Conservation (phyloP, 2,113 vertebrate species). For the Taurulus bubalis region DNA sequence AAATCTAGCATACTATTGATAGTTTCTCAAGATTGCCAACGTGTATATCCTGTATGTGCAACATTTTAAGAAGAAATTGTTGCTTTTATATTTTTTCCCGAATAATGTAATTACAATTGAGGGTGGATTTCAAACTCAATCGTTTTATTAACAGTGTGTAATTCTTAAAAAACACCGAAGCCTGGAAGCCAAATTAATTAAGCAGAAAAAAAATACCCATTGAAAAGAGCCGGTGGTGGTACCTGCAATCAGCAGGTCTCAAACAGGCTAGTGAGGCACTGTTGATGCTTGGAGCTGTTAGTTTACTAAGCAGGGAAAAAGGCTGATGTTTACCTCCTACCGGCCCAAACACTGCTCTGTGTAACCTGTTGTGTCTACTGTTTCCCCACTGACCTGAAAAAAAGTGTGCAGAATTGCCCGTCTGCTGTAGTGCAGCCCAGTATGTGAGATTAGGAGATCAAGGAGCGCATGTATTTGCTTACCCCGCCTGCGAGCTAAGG, state of each 20-base stretch:
- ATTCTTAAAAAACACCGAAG: slow-evolving; percentile 24
- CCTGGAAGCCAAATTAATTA: slow-evolving; percentile 45
- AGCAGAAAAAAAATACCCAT: slow-evolving; percentile 22
- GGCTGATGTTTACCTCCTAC: slow-evolving; percentile 65
- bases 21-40: too few species aligned
- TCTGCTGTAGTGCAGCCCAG: slow-evolving; percentile 33
- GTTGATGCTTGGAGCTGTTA: slow-evolving; percentile 73
- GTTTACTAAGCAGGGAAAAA: slow-evolving; percentile 59
- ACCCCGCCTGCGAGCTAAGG: slow-evolving; percentile 7
- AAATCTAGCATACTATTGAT: background rate
- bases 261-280: slow-evolving; percentile 52
- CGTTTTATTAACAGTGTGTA: slow-evolving; percentile 15
- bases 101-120: slow-evolving; percentile 5
- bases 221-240: slow-evolving; percentile 37
- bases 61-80: background rate
- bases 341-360: slow-evolving; percentile 54
- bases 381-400: slow-evolving; percentile 48
- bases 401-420: slow-evolving; percentile 37
- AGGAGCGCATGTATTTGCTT: slow-evolving; percentile 37
- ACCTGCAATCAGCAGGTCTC: slow-evolving; percentile 63
- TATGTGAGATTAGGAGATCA: slow-evolving; percentile 58
- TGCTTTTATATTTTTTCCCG: slow-evolving; percentile 7
- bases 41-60: too few species aligned
- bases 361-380: slow-evolving; percentile 55
- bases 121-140: slow-evolving; percentile 3